Evolutionary conservation across 92 coral and sea anemone species (phyloP).

Genomic region (Plumapathes pennacea): DNA sequence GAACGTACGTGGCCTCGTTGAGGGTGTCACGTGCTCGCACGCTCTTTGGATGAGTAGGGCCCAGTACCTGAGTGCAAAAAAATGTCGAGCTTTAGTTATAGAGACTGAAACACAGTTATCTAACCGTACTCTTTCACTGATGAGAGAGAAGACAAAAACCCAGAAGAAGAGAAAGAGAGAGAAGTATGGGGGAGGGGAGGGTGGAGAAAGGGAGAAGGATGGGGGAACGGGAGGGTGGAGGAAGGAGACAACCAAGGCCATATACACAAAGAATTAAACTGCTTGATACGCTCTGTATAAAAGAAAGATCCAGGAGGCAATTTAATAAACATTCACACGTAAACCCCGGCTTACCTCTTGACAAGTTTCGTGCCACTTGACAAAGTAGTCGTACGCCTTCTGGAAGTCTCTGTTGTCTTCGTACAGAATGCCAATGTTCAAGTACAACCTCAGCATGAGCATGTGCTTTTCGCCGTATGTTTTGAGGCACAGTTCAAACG

Average conservation of each 20-base stretch:
- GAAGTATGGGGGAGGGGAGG: conserved; percentile 8
- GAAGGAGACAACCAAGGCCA: too few relatives aligned
- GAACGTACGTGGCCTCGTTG: conserved; percentile 70
- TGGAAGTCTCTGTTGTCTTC: conserved; percentile 92
- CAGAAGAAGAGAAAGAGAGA: too few relatives aligned
- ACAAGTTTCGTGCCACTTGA: conserved; percentile 91
- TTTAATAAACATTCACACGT: too few relatives aligned
- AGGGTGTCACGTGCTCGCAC: conserved; percentile 89
- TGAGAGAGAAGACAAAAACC: too few relatives aligned
- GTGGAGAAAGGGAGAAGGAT: neutral
- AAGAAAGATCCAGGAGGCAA: too few relatives aligned
- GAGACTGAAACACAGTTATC: too few relatives aligned
- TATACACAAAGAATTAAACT: too few relatives aligned
- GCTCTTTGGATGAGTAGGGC: conserved; percentile 89
- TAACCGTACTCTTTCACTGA: too few relatives aligned
- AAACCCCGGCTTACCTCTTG: conserved; percentile 68
- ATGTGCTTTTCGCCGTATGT: conserved; percentile 98
- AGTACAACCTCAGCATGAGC: conserved; percentile 83
- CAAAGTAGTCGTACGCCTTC: conserved; percentile 95
- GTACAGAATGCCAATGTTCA: conserved; percentile 92
- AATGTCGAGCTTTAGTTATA: too few relatives aligned
- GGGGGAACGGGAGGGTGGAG: too few relatives aligned
- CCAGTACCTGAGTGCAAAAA: conserved; percentile 77
- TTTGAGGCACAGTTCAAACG: conserved; percentile 84
- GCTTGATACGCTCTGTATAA: too few relatives aligned